A percentile compares a stretch with the other conserved stretches of the same genome.
Evolutionary conservation across 2,797 vertebrate species (phyloP).

Genomic region (Amblyraja radiata): DNA sequence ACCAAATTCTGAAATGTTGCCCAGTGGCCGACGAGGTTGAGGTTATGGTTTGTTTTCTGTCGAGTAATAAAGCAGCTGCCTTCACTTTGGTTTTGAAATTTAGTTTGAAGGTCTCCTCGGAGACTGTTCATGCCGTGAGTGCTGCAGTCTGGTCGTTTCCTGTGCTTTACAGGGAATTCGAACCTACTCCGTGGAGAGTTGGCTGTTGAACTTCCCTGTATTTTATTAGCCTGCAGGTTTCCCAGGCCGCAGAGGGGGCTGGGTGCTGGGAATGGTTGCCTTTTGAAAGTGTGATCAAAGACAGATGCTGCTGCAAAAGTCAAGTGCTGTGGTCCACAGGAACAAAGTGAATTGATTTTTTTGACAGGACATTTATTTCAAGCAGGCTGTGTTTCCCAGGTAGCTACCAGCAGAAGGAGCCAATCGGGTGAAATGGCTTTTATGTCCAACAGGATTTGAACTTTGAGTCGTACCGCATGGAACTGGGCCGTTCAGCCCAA

Average conservation of each 20-base stretch:
- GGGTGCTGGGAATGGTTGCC: background rate
- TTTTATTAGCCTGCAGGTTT: background rate
- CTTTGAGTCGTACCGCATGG: too few relatives aligned
- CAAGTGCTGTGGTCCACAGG: background rate
- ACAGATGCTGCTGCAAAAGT: background rate
- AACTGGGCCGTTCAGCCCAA: too few relatives aligned
- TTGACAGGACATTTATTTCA: constrained; percentile 11
- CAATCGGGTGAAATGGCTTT: background rate
- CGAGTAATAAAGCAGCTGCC: background rate
- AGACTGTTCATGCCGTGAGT: background rate
- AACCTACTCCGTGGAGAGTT: background rate
- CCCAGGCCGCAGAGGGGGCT: background rate
- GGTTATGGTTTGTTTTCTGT: background rate
- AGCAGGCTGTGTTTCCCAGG: background rate
- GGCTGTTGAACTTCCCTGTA: background rate
- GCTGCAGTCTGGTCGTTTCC: background rate
- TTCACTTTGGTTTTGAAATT: background rate
- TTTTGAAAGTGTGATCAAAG: background rate
- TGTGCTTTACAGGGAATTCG: background rate
- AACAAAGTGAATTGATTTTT: background rate
- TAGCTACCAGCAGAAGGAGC: background rate
- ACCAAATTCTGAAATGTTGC: background rate
- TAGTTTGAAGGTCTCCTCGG: background rate
- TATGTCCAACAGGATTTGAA: background rate
- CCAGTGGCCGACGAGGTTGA: background rate